Percentiles rank a stretch among this genome's conserved stretches.
Evolutionary conservation across 2,888 invertebrate genomes (phyloP).

Genomic region (Acleris sparsana): DNA sequence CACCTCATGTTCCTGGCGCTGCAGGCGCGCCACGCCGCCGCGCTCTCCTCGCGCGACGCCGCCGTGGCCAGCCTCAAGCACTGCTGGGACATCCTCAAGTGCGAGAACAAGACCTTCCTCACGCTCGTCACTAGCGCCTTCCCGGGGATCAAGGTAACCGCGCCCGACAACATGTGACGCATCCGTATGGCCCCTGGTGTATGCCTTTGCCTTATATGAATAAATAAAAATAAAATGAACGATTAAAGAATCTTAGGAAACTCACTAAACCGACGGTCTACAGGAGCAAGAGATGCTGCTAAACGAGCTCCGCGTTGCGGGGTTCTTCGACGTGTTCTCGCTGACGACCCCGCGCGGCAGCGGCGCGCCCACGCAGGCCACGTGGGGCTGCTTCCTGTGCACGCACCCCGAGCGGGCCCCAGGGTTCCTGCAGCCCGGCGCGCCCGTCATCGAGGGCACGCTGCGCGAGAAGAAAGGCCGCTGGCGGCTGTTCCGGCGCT

Average conservation of each 20-base stretch:
- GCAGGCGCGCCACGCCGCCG: slow-evolving; percentile 91
- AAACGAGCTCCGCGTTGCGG: slow-evolving; percentile 92
- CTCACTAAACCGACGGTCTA: background rate
- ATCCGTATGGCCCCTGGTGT: too few relatives aligned
- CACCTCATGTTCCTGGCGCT: slow-evolving; percentile 98
- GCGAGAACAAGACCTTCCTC: slow-evolving; percentile 94
- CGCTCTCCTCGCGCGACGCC: slow-evolving; percentile 91
- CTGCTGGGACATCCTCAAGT: slow-evolving; percentile 97
- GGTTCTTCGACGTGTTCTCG: slow-evolving; percentile 97
- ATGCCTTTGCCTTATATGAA: too few relatives aligned
- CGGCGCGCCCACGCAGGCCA: slow-evolving; percentile 55
- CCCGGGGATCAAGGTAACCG: slow-evolving; percentile 90
- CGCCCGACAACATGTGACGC: background rate
- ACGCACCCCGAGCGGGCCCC: slow-evolving; percentile 95
- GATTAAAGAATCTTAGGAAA: too few relatives aligned
- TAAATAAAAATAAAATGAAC: too few relatives aligned
- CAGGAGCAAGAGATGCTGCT: slow-evolving; percentile 94
- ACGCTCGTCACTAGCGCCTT: slow-evolving; percentile 97
- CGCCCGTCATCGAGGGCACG: slow-evolving; percentile 95
- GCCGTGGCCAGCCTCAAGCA: slow-evolving; percentile 93
- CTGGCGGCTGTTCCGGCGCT: slow-evolving; percentile 95
- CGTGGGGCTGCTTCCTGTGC: slow-evolving; percentile 97
- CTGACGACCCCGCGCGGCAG: slow-evolving; percentile 79
- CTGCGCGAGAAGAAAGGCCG: slow-evolving; percentile 96
- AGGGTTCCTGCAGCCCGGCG: slow-evolving; percentile 88